A percentile compares a stretch with the other conserved stretches of the same genome.
Conservation (phyloP, 2,888 invertebrate genomes). For the Dioctria rufipes region DNA sequence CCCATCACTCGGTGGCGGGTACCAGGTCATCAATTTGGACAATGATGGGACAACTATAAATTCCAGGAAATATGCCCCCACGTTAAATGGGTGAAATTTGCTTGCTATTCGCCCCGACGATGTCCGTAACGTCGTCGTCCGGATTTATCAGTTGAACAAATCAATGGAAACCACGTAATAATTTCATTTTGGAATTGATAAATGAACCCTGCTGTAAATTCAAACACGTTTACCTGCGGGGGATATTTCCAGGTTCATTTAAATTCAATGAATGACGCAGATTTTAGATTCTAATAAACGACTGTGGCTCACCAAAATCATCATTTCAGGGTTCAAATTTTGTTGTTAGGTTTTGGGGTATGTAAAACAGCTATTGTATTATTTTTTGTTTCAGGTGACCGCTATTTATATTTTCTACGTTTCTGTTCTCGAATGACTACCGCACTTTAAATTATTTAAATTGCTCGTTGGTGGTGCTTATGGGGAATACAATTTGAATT, state of each 20-base stretch:
- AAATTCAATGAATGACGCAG: slow-evolving; percentile 34
- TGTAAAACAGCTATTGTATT: too few relatives aligned
- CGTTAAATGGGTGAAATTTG: slow-evolving; percentile 33
- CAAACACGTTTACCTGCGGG: slow-evolving; percentile 43
- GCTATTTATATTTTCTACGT: too few relatives aligned
- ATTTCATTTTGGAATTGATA: slow-evolving; percentile 43
- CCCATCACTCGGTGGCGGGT: background rate
- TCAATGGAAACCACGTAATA: slow-evolving; percentile 51
- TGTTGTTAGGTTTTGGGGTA: background rate
- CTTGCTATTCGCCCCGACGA: slow-evolving; percentile 1
- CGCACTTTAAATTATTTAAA: too few relatives aligned
- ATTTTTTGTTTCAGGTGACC: too few relatives aligned
- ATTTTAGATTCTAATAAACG: slow-evolving; percentile 40
- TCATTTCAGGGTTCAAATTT: slow-evolving; percentile 11
- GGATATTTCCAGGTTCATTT: slow-evolving; percentile 14
- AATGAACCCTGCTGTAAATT: slow-evolving; percentile 38
- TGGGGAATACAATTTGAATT: too few relatives aligned
- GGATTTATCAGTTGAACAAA: slow-evolving; percentile 36
- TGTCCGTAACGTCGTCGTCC: slow-evolving; percentile 7
- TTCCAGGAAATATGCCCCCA: slow-evolving; percentile 36
- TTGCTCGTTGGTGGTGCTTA: too few relatives aligned
- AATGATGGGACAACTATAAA: slow-evolving; percentile 4
- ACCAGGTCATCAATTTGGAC: slow-evolving; percentile 37
- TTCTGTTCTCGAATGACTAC: too few relatives aligned
- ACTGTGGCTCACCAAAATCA: slow-evolving; percentile 5